Percentiles rank a stretch among this genome's conserved stretches.
These are phyloP conservation scores for Lucilia sericata DNA, from an alignment of 1,140 invertebrate genomes.

Conservation along the genomic window DNA sequence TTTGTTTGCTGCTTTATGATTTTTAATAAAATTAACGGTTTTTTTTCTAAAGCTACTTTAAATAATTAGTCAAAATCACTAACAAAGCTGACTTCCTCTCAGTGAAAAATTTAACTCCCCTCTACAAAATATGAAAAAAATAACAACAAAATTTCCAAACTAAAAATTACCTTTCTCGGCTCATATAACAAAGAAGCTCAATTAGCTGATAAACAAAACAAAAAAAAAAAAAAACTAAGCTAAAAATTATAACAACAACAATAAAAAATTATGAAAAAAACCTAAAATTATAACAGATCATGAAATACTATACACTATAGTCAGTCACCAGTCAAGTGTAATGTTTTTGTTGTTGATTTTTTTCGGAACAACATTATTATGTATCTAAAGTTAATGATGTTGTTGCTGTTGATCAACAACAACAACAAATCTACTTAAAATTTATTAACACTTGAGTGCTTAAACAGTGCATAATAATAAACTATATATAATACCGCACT, in stretches of 20 bases:
- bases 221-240: slow-evolving; percentile 13
- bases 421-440: neutral
- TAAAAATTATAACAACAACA: neutral
- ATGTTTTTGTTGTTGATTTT: neutral
- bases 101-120: neutral
- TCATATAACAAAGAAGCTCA: slow-evolving; percentile 34
- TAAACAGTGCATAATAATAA: slow-evolving; percentile 6
- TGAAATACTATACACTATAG: neutral
- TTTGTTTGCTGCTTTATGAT: neutral
- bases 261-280: neutral
- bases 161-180: slow-evolving; percentile 20
- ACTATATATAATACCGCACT: neutral
- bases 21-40: neutral
- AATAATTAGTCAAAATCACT: neutral
- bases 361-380: no score
- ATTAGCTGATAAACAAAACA: slow-evolving; percentile 9
- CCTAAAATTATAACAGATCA: slow-evolving; percentile 34
- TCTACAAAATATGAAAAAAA: neutral
- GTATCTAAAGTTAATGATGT: no score
- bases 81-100: slow-evolving; percentile 21
- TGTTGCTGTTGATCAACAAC: neutral
- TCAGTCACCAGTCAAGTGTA: slow-evolving; percentile 24
- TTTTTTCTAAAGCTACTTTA: slow-evolving; percentile 18
- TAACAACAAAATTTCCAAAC: neutral
- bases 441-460: slow-evolving; percentile 38